Evolutionary conservation across 2,113 vertebrate genomes (phyloP), one percentile per base, ranked within the genome.

Genomic region (Chaetodon auriga): DNA sequence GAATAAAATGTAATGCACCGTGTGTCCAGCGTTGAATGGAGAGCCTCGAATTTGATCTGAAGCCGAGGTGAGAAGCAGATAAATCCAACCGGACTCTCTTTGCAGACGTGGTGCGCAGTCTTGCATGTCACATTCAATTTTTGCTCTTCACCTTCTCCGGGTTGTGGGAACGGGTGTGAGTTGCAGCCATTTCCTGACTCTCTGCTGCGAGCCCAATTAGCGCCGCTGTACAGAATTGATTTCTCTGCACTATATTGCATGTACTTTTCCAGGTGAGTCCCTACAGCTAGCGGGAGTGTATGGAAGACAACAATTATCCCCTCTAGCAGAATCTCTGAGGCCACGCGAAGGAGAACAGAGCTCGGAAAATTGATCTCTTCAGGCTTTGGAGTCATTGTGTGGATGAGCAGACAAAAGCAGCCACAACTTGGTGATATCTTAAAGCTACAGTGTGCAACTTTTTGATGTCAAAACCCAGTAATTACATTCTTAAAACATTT

Each of bases 171-270:
- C n/a, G 36, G 68, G 71, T 77, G 36, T 19, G 58, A 86, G 57
- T 69, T 58, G 35, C 84, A 66, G 48, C 69, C 51, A 49, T 85
- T 89, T 84, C 48, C 85, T 30, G 75, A 45, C 68, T 90, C 80
- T 82, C 84, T 72, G 76, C 80, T 75, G 78, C 86, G 87, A 87
- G 83, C 82, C 91, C 85, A 92, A 89, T 94, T 92, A 93, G 76
- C 35, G 60, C 61, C 4, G 62, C 49, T 66, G 75, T 78, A 82
- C 75, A 48, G 53, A 15, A 82, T 91, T 89, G 92, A 89, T 87
- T 86, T 86, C 83, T 79, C 66, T 68, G 53, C 69, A 60, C 55
- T 30, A 43, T 57, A 78, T 78, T 78, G 69, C 83, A 68, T 88
- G 82, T 68, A 71, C 82, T 91, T 88, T 89, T 89, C 76, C 89